Evolutionary conservation across 2,113 vertebrate species (phyloP).

Genomic region (Cryptotis parvus): DNA sequence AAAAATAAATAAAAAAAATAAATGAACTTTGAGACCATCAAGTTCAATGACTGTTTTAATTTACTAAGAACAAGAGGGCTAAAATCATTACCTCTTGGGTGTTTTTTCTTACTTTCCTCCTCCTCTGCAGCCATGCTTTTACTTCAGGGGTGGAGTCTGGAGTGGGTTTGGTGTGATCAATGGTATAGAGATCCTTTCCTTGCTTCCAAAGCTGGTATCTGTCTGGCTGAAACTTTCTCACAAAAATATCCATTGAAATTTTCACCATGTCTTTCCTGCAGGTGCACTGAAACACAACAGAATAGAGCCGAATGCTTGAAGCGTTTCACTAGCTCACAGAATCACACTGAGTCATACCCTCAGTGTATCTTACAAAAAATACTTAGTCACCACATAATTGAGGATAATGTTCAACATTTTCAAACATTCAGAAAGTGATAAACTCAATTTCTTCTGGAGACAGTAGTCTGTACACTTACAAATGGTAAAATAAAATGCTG

Average conservation of each 20-base stretch:
- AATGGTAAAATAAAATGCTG: conserved; percentile 3
- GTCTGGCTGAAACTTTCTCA: conserved; percentile 97
- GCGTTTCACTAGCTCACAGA: neutral
- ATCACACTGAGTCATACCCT: neutral
- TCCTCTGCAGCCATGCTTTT: conserved; percentile 92
- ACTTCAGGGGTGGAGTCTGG: conserved; percentile 94
- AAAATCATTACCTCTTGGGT: conserved; percentile 87
- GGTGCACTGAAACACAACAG: conserved; percentile 90
- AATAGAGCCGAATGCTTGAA: neutral
- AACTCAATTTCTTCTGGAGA: conserved; percentile 31
- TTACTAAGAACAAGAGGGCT: neutral
- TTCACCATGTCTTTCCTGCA: conserved; percentile 98
- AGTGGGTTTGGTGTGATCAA: conserved; percentile 95
- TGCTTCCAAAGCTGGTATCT: conserved; percentile 96
- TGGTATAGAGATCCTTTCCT: conserved; percentile 93
- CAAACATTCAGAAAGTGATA: neutral
- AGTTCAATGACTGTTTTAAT: neutral
- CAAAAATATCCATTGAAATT: conserved; percentile 99
- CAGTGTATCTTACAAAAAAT: neutral
- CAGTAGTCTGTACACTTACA: conserved; percentile 4
- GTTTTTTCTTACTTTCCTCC: conserved; percentile 86
- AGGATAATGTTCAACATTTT: conserved; percentile 14
- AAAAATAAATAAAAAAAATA: neutral
- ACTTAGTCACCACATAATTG: neutral
- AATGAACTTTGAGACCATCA: neutral